Percentiles rank a stretch among this genome's conserved stretches.
phyloP scores from a whole-genome alignment of 2,888 invertebrate genomes.

The Caradrina clavipalpis region DNA sequence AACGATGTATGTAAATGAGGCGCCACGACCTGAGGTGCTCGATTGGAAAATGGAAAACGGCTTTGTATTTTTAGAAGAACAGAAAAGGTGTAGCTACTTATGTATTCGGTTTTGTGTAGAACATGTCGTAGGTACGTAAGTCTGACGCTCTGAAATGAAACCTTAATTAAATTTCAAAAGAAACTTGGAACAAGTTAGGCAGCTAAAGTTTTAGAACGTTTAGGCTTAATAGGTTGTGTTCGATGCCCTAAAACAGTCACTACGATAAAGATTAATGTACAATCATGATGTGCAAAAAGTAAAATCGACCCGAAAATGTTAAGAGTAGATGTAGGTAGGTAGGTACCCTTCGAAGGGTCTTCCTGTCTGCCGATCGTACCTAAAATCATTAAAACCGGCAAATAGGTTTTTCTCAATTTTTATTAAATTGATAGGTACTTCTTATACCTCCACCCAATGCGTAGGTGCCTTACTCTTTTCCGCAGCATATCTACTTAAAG shows the following conservation, averaged over 20 bases:
- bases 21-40: constrained; percentile 53
- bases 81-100: constrained; percentile 43
- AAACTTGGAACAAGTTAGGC: neutral
- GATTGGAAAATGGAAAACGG: constrained; percentile 62
- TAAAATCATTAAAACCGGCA: neutral
- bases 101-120: constrained; percentile 52
- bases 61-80: constrained; percentile 65
- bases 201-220: neutral
- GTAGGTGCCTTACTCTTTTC: too few species aligned
- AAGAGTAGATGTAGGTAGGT: too few species aligned
- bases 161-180: too few species aligned
- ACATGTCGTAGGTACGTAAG: constrained; percentile 3
- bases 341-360: neutral
- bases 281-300: constrained; percentile 13
- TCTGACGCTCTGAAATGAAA: neutral
- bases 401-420: neutral
- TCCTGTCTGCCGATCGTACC: neutral
- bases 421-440: too few species aligned
- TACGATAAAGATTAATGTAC: constrained; percentile 32
- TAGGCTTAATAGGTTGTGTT: constrained; percentile 13
- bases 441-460: too few species aligned
- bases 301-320: neutral
- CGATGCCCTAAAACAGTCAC: constrained; percentile 3
- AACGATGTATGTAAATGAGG: constrained; percentile 74
- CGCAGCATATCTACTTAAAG: too few species aligned